phyloP scores from a whole-genome alignment of 2,797 vertebrate genomes.

The Nyctibius grandis region DNA sequence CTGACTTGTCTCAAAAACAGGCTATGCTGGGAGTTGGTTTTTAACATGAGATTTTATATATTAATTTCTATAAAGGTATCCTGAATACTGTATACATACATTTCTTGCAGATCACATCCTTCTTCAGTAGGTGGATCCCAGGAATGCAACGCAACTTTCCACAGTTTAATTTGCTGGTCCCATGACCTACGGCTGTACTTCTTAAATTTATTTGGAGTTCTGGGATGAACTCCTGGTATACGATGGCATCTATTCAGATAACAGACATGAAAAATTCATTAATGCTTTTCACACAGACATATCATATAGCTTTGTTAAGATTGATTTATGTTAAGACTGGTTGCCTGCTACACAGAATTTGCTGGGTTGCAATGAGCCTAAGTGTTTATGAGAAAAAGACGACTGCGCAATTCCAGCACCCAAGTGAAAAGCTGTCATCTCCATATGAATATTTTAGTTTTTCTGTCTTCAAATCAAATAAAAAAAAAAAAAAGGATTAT shows the following conservation, averaged over 20 bases:
- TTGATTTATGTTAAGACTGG: not conserved
- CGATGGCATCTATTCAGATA: constrained; percentile 81
- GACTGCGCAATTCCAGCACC: not conserved
- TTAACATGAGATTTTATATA: not conserved
- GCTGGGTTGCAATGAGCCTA: not conserved
- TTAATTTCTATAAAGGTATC: not conserved
- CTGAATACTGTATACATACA: constrained; percentile 69
- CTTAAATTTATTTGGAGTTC: constrained; percentile 96
- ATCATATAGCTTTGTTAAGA: not conserved
- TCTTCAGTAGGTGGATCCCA: constrained; percentile 90
- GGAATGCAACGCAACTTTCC: constrained; percentile 92
- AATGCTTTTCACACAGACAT: not conserved
- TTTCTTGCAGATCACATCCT: constrained; percentile 75
- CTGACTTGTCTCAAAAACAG: not conserved
- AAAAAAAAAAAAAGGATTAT: not conserved
- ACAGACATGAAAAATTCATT: not conserved
- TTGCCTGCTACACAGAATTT: not conserved
- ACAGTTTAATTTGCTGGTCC: constrained; percentile 98
- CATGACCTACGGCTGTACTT: constrained; percentile 97
- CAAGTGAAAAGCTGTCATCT: not conserved
- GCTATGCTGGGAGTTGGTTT: not conserved
- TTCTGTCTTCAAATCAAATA: not conserved
- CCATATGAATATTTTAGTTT: not conserved
- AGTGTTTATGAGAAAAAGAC: not conserved
- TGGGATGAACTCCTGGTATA: constrained; percentile 88